Evolutionary conservation across 2,888 invertebrate genomes (phyloP), one percentile per base, ranked within the genome.

Genomic region (Campopleginae sp.): DNA sequence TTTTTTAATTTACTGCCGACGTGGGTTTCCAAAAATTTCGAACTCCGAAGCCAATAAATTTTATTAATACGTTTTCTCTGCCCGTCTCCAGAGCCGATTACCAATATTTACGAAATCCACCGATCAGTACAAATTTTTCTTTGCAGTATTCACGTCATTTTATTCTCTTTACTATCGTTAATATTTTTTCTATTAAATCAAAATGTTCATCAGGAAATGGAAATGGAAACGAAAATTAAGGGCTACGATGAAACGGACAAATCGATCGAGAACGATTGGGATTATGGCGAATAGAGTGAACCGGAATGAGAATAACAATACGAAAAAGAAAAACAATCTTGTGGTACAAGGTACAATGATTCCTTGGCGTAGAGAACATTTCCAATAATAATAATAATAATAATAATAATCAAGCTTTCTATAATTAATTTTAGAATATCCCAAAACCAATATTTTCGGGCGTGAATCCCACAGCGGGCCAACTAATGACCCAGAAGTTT

Each of bases 201-300:
- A 27, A 72, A 63, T 54, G 14, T 54, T 58, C 14, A 46, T 71
- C 38, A 79, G 79, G 71, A 46, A 33, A 44, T 12, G 44, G 33
- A 48, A 2, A 14, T 63, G 23, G n/a, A 75, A 66, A 38, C 75
- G 33, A 75, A 80, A 19, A 46, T 63, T 17, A 17, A 51, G 51
- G 51, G 54, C 5, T 44, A 65, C 23, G 38, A 72, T 66, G 80
- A 19, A 10, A 19, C 38, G 44, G 71, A 71, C 2, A 71, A 79
- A 72, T 63, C 33, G 33, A 10, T 46, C 8, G 51, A 44, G 3
- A 31, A 68, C 23, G 46, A 79, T 71, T 75, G 31, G 42, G 75
- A 42, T 80, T 84, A 65, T 44, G 70, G 42, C 3, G 61, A 84
- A 44, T 70, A 75, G 33, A 75, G 80, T 63, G 51, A 78, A 48